Conservation (phyloP, 2,113 vertebrate species). For the Pseudorasbora parva region DNA sequence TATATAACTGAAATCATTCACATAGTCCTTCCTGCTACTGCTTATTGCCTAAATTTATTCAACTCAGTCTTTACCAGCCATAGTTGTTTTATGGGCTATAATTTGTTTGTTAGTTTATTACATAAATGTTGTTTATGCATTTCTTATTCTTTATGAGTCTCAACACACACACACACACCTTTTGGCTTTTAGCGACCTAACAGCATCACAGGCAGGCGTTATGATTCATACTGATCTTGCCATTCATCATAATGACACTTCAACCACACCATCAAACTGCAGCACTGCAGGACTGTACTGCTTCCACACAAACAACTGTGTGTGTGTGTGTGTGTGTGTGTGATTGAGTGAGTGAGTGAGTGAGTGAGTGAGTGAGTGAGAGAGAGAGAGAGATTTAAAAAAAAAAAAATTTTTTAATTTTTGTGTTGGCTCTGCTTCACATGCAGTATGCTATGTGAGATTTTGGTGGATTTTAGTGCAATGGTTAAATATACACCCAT, state of each 20-base stretch:
- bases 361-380: neutral
- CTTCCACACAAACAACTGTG: constrained; percentile 24
- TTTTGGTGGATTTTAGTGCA: neutral
- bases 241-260: constrained; percentile 55
- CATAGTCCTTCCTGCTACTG: neutral
- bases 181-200: constrained; percentile 16
- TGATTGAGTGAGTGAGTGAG: neutral
- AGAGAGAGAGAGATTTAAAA: neutral
- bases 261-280: constrained; percentile 47
- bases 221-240: constrained; percentile 46
- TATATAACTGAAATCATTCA: neutral
- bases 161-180: neutral
- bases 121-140: constrained; percentile 13
- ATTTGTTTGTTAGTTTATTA: constrained; percentile 2
- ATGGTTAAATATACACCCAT: neutral
- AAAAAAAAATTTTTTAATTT: too few relatives aligned
- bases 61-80: neutral
- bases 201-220: constrained; percentile 18
- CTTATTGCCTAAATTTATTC: neutral
- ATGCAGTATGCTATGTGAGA: neutral
- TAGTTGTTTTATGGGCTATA: neutral
- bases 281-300: constrained; percentile 42
- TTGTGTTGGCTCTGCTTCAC: neutral
- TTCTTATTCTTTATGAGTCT: neutral
- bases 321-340: neutral